Evolutionary conservation across 2,888 invertebrate species (phyloP), one percentile per base, ranked within the genome.

Genomic region (Agonopterix arenella): DNA sequence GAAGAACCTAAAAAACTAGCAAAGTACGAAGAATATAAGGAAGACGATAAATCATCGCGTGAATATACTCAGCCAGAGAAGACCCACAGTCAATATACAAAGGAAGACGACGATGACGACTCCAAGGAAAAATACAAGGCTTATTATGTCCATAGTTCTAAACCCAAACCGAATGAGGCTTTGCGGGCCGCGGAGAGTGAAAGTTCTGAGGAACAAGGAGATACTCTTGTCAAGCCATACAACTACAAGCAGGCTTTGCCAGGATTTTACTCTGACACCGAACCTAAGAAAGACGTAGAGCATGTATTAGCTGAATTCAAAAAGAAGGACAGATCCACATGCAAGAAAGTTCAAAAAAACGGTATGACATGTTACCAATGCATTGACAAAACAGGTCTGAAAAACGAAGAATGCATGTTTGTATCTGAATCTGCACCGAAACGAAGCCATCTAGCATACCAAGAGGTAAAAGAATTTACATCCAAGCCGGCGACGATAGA

Each of bases 361-460:
- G 93, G 93, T 42, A 93, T 95, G 93, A 94, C 94, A 0, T 95
- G 95, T 68, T 95, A 92, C 70, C 90, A 93, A 59, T 95, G 95
- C 69, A 79, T 91, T 3, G 93, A 94, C 63, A 90, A 92, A 58
- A 90, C 91, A 47, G 94, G 94, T 1, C 84, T 92, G 47, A 92
- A 93, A 71, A 92, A 94, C 64, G 95, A 95, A 75, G 95, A 95
- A 73, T 95, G 95, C 68, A 94, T 94, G 92, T 95, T 92, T 75
- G 90, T 94, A 8, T 93, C 93, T 1, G 93, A 93, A 61, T 92
- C 92, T 1, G 91, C 92, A 43, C 93, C 93, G 1, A 90, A 91
- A 66, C 89, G 90, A 46, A 91, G 91, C 49, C 92, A 92, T 68
- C 77, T 93, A 58, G 92, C 93, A 11, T 93, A 93, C 66, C 92